Base-by-base conservation (phyloP, 2,797 vertebrate genomes). In the Myotis planiceps region DNA sequence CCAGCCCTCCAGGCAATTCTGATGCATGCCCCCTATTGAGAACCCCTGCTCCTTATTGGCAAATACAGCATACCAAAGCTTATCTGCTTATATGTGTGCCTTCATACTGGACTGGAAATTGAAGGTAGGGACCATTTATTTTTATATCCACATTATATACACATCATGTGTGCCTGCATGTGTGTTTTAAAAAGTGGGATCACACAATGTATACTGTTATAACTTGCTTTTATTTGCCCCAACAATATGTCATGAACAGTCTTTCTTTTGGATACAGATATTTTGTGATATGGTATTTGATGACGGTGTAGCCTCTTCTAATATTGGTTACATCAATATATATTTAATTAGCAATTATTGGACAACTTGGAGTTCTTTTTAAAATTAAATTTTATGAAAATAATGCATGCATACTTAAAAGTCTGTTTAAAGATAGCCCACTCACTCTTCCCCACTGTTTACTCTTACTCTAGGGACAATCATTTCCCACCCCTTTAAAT, bases 321-420 rank as follows among this genome's bases (percentile, higher is more conserved):
- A 9, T 27, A 47, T 51, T 84, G 47, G 12, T 65, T 88, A 65
- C 69, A 66, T 51, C 32, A 83, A 66, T n/a, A 72, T 42, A 51
- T 42, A 10, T 74, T 74, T 83, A 80, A 42, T 94, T 12, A 12
- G 37, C 7, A 60, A 47, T 58, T 72, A 39, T 9, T 71, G n/a
- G 19, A 58, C 37, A 71, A 32, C 9, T 9, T 29, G 21, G 34
- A 47, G 27, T 75, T 90, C 9, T 55, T 83, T 65, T 89, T 32
- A 34, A 89, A 82, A 37, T 79, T 45, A 86, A 2, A 16, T 80
- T 65, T 65, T 80, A 71, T 39, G 71, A 83, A 95, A 95, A 81
- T 79, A 74, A 83, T 49, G 6, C 51, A 6, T 51, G 15, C n/a
- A 25, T 53, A 47, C 27, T 91, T 68, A 42, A 60, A 65, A 60